Conservation (phyloP, 1,140 invertebrate genomes). For the Caenorhabditis inopinata region DNA sequence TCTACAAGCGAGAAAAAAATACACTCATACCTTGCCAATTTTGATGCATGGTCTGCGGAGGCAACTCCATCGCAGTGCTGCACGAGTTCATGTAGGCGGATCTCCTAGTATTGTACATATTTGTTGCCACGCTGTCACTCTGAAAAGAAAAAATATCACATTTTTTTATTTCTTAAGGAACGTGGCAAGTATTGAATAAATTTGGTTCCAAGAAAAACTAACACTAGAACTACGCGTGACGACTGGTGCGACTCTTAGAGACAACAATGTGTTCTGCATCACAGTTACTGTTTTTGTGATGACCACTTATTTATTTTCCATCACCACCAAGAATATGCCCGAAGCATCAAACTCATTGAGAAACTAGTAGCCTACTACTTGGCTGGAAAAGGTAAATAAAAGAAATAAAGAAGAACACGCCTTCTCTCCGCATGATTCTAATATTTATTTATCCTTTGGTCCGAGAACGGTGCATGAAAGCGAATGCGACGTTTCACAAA, state of each 20-base stretch:
- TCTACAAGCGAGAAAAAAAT: too few species aligned
- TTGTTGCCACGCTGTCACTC: slow-evolving; percentile 14
- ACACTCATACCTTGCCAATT: slow-evolving; percentile 9
- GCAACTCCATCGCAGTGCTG: slow-evolving; percentile 1
- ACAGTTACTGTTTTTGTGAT: too few species aligned
- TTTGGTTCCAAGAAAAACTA: too few species aligned
- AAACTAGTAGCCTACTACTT: neutral
- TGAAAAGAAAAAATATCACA: neutral
- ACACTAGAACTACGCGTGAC: too few species aligned
- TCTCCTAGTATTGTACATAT: slow-evolving; percentile 30
- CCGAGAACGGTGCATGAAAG: neutral
- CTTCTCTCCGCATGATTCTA: neutral
- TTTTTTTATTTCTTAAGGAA: too few species aligned
- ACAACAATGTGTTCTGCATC: too few species aligned
- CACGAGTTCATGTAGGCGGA: slow-evolving; percentile 27
- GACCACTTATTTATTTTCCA: too few species aligned
- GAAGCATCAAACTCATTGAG: too few species aligned
- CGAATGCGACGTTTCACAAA: neutral
- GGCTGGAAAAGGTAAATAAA: neutral
- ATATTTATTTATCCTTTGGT: neutral
- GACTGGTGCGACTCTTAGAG: too few species aligned
- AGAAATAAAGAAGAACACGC: neutral
- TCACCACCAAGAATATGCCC: too few species aligned
- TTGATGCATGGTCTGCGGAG: slow-evolving; percentile 12
- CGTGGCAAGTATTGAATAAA: too few species aligned